Conservation (phyloP, 2,888 invertebrate genomes). For the Caenorhabditis sp. region DNA sequence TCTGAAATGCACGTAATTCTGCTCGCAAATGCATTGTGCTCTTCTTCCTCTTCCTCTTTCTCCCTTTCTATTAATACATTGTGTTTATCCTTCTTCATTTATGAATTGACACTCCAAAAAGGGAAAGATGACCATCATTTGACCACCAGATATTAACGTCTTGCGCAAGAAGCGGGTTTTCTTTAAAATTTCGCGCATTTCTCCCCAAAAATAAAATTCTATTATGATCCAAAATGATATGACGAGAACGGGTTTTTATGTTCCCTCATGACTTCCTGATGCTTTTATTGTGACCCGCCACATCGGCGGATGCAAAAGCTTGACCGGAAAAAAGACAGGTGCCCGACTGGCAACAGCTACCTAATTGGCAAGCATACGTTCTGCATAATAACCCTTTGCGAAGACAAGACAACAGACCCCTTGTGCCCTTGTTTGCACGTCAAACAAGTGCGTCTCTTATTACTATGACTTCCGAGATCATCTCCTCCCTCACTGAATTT, state of each 20-base stretch:
- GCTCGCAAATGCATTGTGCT: neutral
- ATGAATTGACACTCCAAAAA: slow-evolving; percentile 22
- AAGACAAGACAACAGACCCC: slow-evolving; percentile 25
- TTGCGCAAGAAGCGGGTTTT: slow-evolving; percentile 44
- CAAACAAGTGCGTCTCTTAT: slow-evolving; percentile 49
- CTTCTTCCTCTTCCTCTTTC: neutral
- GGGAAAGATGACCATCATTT: neutral
- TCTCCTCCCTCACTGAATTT: slow-evolving; percentile 15
- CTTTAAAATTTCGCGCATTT: slow-evolving; percentile 35
- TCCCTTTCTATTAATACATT: slow-evolving; percentile 15
- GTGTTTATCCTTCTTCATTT: slow-evolving; percentile 14
- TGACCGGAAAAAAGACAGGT: slow-evolving; percentile 32
- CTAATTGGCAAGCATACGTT: slow-evolving; percentile 37
- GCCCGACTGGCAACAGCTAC: slow-evolving; percentile 35
- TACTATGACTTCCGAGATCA: slow-evolving; percentile 35
- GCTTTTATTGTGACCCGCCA: slow-evolving; percentile 14
- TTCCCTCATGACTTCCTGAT: slow-evolving; percentile 2
- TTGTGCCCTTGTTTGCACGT: slow-evolving; percentile 29
- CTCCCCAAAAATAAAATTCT: neutral
- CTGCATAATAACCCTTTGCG: slow-evolving; percentile 14
- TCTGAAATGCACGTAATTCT: neutral
- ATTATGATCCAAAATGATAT: slow-evolving; percentile 19
- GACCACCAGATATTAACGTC: slow-evolving; percentile 9
- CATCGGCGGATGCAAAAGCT: slow-evolving; percentile 12
- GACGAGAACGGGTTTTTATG: slow-evolving; percentile 14